phyloP scores from a whole-genome alignment of 2,797 vertebrate species.

The Ceryle rudis region DNA sequence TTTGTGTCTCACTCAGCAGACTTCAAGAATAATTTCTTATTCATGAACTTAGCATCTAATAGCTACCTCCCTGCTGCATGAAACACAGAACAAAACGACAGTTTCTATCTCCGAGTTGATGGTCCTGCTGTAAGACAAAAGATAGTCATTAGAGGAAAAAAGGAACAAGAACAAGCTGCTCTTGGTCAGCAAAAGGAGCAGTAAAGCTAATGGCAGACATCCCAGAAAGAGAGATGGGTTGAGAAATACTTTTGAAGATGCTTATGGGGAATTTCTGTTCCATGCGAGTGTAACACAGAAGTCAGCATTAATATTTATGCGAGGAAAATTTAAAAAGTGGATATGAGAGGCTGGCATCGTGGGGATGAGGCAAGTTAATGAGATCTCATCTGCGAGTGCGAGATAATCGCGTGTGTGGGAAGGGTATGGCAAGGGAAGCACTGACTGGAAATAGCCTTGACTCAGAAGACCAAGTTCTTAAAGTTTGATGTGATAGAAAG shows the following conservation, averaged over 20 bases:
- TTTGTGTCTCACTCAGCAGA: background rate
- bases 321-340: background rate
- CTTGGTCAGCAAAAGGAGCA: background rate
- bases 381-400: background rate
- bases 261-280: background rate
- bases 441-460: background rate
- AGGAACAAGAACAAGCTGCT: background rate
- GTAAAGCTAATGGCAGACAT: background rate
- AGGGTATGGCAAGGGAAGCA: background rate
- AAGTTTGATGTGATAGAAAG: background rate
- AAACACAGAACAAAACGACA: background rate
- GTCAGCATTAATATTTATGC: constrained; percentile 27
- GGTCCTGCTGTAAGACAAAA: background rate
- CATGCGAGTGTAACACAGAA: background rate
- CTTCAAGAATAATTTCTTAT: background rate
- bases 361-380: background rate
- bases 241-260: background rate
- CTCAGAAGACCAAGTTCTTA: background rate
- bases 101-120: background rate
- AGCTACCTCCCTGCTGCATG: background rate
- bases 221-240: background rate
- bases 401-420: background rate
- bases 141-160: background rate
- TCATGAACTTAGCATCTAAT: background rate
- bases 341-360: background rate